These are phyloP conservation scores for Sitta europaea DNA, from an alignment of 2,113 vertebrate species.

Conservation along the genomic window DNA sequence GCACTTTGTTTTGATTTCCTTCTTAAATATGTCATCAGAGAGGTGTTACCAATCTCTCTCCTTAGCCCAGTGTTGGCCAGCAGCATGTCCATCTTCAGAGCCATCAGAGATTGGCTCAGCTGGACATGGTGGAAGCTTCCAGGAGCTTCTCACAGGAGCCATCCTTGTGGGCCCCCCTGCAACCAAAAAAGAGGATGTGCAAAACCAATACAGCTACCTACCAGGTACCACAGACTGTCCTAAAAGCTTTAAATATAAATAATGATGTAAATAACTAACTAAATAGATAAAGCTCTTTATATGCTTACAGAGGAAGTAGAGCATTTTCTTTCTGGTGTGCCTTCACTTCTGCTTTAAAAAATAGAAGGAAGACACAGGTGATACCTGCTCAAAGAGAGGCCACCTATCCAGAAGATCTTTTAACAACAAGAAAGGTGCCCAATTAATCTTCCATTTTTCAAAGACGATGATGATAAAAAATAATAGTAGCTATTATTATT, in stretches of 20 bases:
- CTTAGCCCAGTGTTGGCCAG: too few relatives aligned
- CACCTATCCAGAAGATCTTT: neutral
- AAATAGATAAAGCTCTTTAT: neutral
- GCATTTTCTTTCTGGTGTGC: neutral
- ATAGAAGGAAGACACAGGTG: neutral
- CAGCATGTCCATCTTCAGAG: neutral
- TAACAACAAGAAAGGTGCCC: neutral
- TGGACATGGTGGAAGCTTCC: too few relatives aligned
- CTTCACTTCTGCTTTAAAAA: neutral
- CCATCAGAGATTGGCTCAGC: neutral
- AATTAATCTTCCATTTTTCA: neutral
- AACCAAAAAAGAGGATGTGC: neutral
- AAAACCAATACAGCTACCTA: neutral
- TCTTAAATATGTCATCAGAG: neutral
- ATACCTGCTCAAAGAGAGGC: neutral
- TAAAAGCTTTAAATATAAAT: neutral
- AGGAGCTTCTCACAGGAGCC: neutral
- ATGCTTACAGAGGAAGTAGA: neutral
- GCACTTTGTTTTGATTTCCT: neutral
- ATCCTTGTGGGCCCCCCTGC: rapidly evolving
- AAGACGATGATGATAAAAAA: neutral
- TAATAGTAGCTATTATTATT: neutral
- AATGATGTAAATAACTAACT: too few relatives aligned
- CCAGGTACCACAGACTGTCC: neutral
- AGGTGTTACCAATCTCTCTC: neutral